A percentile compares a stretch with the other conserved stretches of the same genome.
These are phyloP conservation scores for Chouioia cunea DNA, from an alignment of 2,888 invertebrate genomes.

Conservation along the genomic window DNA sequence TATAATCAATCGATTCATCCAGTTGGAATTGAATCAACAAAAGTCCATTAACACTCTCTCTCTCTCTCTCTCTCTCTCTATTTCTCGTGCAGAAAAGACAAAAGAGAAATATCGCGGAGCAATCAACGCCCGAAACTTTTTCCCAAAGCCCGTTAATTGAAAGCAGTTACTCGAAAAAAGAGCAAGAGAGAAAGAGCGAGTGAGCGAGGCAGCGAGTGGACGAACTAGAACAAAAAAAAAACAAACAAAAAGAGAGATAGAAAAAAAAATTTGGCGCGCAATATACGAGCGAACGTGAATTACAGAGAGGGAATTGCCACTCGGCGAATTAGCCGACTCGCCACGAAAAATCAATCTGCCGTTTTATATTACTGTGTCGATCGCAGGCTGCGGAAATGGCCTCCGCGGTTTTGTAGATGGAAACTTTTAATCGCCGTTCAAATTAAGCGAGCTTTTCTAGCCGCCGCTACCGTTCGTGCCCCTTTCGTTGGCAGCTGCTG, in stretches of 20 bases:
- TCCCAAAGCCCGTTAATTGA: constrained; percentile 31
- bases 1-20: constrained; percentile 30
- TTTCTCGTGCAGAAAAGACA: constrained; percentile 6
- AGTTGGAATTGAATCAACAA: constrained; percentile 32
- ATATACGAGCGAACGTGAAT: constrained; percentile 38
- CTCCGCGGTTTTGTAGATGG: constrained; percentile 46
- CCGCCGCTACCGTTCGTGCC: too few relatives aligned
- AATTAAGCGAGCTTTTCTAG: constrained; percentile 36
- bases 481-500: too few relatives aligned
- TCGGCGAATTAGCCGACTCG: constrained; percentile 58
- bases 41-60: constrained; percentile 6
- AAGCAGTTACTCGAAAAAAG: constrained; percentile 17
- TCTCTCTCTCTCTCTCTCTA: too few relatives aligned
- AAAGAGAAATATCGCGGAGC: neutral
- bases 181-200: neutral
- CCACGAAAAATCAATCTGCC: constrained; percentile 66
- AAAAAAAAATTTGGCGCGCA: constrained; percentile 29
- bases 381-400: constrained; percentile 53
- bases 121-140: constrained; percentile 21
- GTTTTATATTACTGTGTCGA: constrained; percentile 56
- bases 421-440: constrained; percentile 45
- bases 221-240: neutral
- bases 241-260: too few relatives aligned
- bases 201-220: constrained; percentile 2
- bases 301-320: constrained; percentile 32